Conservation (phyloP, 2,113 vertebrate species). For the Lathamus discolor region DNA sequence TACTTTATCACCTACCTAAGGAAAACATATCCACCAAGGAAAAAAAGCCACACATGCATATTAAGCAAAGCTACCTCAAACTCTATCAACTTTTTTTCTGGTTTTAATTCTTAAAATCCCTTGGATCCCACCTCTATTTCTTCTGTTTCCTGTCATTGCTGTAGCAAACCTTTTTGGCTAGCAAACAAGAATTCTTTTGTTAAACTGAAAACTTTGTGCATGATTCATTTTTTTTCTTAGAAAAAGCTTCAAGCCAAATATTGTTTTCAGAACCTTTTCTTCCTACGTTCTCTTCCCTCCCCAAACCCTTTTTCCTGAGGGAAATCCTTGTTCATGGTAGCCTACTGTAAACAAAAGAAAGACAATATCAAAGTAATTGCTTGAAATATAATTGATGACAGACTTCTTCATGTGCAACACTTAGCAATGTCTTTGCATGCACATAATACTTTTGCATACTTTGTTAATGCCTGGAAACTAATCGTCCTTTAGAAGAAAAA, state of each 20-base stretch:
- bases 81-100: background rate
- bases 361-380: constrained; percentile 17
- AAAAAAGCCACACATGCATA: background rate
- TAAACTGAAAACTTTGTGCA: background rate
- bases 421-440: constrained; percentile 3
- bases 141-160: background rate
- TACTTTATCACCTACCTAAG: background rate
- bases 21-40: background rate
- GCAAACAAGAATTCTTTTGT: background rate
- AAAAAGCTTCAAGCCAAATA: background rate
- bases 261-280: background rate
- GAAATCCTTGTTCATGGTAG: constrained; percentile 8
- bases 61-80: background rate
- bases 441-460: background rate
- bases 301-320: constrained; percentile 4
- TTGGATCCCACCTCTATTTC: background rate
- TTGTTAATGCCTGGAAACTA: background rate
- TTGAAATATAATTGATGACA: constrained; percentile 48
- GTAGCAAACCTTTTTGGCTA: background rate
- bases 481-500: background rate
- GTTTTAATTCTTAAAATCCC: background rate
- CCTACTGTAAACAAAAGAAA: constrained; percentile 23
- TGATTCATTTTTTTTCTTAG: background rate
- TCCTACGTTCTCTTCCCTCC: background rate
- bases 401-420: background rate